phyloP scores from a whole-genome alignment of 2,888 invertebrate genomes.

The Perithous albicinctus region DNA sequence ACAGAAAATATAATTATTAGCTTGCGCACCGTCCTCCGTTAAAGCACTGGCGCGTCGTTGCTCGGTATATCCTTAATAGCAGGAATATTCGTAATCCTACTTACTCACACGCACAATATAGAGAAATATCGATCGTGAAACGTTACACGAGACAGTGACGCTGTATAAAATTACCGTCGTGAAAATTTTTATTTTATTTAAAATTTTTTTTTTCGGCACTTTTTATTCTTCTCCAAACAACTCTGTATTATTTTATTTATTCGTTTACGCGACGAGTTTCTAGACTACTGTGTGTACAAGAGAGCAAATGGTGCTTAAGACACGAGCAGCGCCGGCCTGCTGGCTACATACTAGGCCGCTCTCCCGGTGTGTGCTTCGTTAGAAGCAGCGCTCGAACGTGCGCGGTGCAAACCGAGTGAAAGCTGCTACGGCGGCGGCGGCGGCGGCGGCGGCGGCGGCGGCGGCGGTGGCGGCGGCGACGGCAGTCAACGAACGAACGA shows the following conservation, averaged over 20 bases:
- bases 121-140: background rate
- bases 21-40: too few species aligned
- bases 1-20: too few species aligned
- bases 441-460: background rate
- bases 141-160: background rate
- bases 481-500: slow-evolving; percentile 23
- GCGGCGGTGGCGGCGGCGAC: background rate
- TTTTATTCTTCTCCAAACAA: background rate
- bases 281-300: background rate
- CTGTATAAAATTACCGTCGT: background rate
- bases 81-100: background rate
- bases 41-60: background rate
- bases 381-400: slow-evolving; percentile 47
- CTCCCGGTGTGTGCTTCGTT: slow-evolving; percentile 12
- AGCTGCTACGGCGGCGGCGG: slow-evolving; percentile 9
- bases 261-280: background rate
- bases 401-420: slow-evolving; percentile 29
- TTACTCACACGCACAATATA: background rate
- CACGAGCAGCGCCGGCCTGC: slow-evolving; percentile 16
- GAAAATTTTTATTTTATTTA: too few species aligned
- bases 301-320: background rate
- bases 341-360: slow-evolving; percentile 1
- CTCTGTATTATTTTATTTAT: background rate
- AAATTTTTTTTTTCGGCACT: too few species aligned
- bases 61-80: background rate